Percentiles rank a stretch among this genome's conserved stretches.
Evolutionary conservation across 2,113 vertebrate genomes (phyloP).

Genomic region (Caloenas nicobarica): DNA sequence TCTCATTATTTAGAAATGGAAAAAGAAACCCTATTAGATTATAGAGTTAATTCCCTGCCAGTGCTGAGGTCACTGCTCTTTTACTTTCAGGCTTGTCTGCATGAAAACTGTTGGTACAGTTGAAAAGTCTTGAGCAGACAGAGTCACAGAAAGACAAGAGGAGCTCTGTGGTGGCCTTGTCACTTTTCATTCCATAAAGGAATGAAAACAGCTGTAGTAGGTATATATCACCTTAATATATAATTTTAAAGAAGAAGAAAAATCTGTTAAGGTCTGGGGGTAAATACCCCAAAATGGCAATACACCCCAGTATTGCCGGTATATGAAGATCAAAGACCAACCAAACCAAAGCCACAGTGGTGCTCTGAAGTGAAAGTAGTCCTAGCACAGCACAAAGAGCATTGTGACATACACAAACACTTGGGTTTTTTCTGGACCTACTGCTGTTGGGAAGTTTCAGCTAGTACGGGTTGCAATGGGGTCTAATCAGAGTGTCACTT

Average conservation of each 20-base stretch:
- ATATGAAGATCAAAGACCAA: background rate
- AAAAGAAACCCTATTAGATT: conserved; percentile 54
- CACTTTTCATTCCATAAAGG: background rate
- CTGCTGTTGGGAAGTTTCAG: background rate
- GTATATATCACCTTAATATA: background rate
- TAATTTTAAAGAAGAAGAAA: background rate
- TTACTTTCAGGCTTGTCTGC: background rate
- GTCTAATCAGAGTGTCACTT: background rate
- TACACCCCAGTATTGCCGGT: background rate
- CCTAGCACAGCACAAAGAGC: background rate
- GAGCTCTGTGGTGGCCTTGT: background rate
- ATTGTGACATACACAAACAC: background rate
- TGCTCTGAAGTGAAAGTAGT: background rate
- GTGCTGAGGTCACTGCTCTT: conserved; percentile 50
- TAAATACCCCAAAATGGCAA: background rate
- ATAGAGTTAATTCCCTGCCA: conserved; percentile 41
- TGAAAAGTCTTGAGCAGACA: background rate
- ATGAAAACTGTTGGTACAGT: background rate
- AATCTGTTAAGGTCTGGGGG: background rate
- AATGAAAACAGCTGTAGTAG: background rate
- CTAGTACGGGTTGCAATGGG: background rate
- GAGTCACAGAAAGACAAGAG: background rate
- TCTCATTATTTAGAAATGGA: conserved; percentile 65
- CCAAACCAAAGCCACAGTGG: accelerated
- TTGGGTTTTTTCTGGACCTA: background rate